Evolutionary conservation across 2,888 invertebrate species (phyloP).

Genomic region (Hyposoter didymator): DNA sequence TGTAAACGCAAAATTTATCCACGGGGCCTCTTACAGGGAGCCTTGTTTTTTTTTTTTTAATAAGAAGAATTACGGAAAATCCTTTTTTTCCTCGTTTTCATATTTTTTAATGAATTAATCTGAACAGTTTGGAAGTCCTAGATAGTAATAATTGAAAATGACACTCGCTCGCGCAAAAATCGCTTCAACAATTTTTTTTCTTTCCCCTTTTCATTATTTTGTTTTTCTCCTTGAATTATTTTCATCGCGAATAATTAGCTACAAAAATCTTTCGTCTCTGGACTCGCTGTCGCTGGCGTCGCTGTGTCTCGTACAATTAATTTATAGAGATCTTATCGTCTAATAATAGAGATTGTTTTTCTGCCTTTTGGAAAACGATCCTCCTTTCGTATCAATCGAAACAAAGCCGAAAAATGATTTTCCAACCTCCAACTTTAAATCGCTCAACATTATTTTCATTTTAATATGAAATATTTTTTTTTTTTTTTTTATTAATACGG

Average conservation of each 20-base stretch:
- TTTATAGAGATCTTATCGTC: conserved; percentile 52
- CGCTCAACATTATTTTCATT: neutral
- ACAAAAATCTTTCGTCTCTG: conserved; percentile 65
- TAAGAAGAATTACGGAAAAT: conserved; percentile 56
- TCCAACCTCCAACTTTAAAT: conserved; percentile 46
- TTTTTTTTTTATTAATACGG: conserved; percentile 11
- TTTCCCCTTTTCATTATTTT: neutral
- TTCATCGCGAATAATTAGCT: conserved; percentile 58
- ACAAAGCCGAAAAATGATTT: conserved; percentile 20
- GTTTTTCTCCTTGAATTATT: conserved; percentile 11
- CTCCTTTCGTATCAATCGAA: conserved; percentile 37
- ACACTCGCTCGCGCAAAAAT: conserved; percentile 60
- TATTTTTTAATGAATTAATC: conserved; percentile 66
- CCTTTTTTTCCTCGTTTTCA: neutral
- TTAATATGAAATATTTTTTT: neutral
- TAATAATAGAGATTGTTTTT: conserved; percentile 67
- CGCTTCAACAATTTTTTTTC: conserved; percentile 38
- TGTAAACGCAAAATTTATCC: conserved; percentile 42
- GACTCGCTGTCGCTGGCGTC: too few species aligned
- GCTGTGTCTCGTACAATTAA: conserved; percentile 50
- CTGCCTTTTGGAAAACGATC: conserved; percentile 62
- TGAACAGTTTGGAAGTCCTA: conserved; percentile 77
- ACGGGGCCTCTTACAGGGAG: conserved; percentile 39
- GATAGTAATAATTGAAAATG: conserved; percentile 68
- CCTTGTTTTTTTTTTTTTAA: conserved; percentile 16